These are phyloP conservation scores for Poecilus cupreus DNA, from an alignment of 2,888 invertebrate genomes.

Conservation along the genomic window DNA sequence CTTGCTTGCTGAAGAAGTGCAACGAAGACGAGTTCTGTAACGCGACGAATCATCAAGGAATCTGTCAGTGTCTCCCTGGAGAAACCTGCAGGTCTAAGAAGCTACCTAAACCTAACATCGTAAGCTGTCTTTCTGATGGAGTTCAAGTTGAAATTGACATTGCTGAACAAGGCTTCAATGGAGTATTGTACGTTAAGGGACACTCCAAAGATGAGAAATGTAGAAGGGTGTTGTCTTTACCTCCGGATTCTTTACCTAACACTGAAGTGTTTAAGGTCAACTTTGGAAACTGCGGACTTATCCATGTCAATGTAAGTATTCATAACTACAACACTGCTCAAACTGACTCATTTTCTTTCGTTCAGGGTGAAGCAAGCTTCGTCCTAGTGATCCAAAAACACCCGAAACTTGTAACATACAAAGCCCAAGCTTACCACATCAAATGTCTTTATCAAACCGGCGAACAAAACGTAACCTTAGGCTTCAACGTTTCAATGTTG, in stretches of 20 bases:
- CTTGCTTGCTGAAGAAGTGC: slow-evolving; percentile 85
- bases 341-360: slow-evolving; percentile 61
- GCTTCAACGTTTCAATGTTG: slow-evolving; percentile 96
- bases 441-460: slow-evolving; percentile 96
- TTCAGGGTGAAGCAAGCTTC: slow-evolving; percentile 91
- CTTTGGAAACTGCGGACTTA: slow-evolving; percentile 93
- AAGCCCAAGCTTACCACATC: slow-evolving; percentile 96
- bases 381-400: slow-evolving; percentile 97
- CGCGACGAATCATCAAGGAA: slow-evolving; percentile 83
- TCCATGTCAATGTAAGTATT: slow-evolving; percentile 91
- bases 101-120: slow-evolving; percentile 91
- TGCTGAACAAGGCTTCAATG: slow-evolving; percentile 86
- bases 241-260: slow-evolving; percentile 78
- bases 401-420: slow-evolving; percentile 94
- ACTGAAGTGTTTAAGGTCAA: slow-evolving; percentile 85
- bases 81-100: slow-evolving; percentile 83
- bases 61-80: slow-evolving; percentile 86
- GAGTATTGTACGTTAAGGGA: slow-evolving; percentile 94
- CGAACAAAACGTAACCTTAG: slow-evolving; percentile 92
- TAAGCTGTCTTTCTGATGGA: slow-evolving; percentile 93
- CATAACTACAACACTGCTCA: no score
- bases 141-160: slow-evolving; percentile 90
- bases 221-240: slow-evolving; percentile 85
- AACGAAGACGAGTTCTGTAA: slow-evolving; percentile 86
- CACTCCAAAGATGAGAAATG: slow-evolving; percentile 95